These are phyloP conservation scores for Hetaerina titia DNA, from an alignment of 2,888 invertebrate genomes.

Conservation along the genomic window DNA sequence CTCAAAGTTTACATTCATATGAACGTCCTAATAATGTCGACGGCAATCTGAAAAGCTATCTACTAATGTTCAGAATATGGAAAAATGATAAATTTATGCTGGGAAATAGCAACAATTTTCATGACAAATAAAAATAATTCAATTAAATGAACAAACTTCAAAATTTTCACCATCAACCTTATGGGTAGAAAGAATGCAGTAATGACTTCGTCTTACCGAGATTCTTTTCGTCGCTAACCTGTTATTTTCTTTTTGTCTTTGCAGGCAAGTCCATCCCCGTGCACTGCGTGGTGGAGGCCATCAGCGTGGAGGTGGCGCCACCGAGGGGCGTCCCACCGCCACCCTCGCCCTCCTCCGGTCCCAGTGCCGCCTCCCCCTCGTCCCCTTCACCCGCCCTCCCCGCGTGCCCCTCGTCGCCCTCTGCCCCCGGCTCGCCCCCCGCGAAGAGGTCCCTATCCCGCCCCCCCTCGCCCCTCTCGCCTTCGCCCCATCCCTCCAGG, in stretches of 20 bases:
- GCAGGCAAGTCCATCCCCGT: constrained; percentile 93
- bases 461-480: constrained; percentile 13
- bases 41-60: too few species aligned
- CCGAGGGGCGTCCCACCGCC: not conserved
- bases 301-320: constrained; percentile 74
- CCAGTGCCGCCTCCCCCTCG: not conserved
- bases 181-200: too few species aligned
- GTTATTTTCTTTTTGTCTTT: constrained; percentile 75
- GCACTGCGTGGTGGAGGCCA: constrained; percentile 96
- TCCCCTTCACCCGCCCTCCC: not conserved
- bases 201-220: too few species aligned
- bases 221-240: too few species aligned
- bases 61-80: too few species aligned
- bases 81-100: too few species aligned
- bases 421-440: not conserved
- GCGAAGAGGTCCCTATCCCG: constrained; percentile 24
- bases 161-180: too few species aligned
- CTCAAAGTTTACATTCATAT: too few species aligned
- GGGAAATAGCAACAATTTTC: too few species aligned
- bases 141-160: too few species aligned
- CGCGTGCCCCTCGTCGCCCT: not conserved
- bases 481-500: not conserved
- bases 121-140: too few species aligned
- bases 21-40: too few species aligned
- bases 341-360: not conserved